These are phyloP conservation scores for Pelobates cultripes DNA, from an alignment of 2,797 vertebrate genomes.

Conservation along the genomic window DNA sequence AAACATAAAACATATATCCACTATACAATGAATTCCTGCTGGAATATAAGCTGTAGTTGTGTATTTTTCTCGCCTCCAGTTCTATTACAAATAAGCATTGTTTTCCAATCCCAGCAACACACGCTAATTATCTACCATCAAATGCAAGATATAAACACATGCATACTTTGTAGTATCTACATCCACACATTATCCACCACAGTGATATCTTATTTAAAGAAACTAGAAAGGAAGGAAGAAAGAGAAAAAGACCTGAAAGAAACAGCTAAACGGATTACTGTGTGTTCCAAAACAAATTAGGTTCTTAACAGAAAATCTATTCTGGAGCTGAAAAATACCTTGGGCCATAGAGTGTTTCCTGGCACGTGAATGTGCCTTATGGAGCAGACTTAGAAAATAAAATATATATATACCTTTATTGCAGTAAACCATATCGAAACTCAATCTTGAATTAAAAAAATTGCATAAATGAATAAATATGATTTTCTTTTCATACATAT, in stretches of 20 bases:
- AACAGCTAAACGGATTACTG: conserved; percentile 41
- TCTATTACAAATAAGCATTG: conserved; percentile 6
- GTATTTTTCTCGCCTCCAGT: neutral
- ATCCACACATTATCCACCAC: neutral
- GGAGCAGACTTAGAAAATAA: conserved; percentile 25
- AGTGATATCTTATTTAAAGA: conserved; percentile 27
- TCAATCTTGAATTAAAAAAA: conserved; percentile 13
- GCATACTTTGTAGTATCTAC: conserved; percentile 3
- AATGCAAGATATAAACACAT: conserved; percentile 1
- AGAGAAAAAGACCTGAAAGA: conserved; percentile 14
- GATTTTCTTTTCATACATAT: neutral
- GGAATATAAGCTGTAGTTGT: neutral
- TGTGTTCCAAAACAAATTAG: conserved; percentile 51
- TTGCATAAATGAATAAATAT: neutral
- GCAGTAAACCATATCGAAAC: conserved; percentile 16
- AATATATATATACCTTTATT: conserved; percentile 18
- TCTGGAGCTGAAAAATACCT: conserved; percentile 51
- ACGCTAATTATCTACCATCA: neutral
- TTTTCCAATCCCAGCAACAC: neutral
- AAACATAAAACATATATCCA: too few relatives aligned
- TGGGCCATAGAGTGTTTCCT: conserved; percentile 31
- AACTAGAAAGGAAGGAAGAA: conserved; percentile 17
- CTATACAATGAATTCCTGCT: too few relatives aligned
- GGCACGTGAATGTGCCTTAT: conserved; percentile 19
- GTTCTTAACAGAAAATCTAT: conserved; percentile 54